Base-by-base conservation (phyloP, 2,113 vertebrate species). In the Ammodytes marinus region DNA sequence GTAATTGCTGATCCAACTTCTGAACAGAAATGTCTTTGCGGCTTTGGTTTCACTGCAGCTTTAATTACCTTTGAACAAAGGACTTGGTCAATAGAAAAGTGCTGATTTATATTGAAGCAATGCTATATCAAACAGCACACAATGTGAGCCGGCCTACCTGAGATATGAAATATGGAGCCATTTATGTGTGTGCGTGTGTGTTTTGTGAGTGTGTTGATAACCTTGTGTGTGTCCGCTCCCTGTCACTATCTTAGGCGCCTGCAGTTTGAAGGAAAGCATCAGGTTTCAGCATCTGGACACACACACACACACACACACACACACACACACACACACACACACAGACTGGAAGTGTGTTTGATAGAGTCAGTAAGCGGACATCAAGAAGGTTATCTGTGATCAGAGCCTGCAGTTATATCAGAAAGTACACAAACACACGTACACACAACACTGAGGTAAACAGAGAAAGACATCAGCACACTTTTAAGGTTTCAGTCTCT, bases 241-340 rank as follows among this genome's bases (percentile, higher is more conserved):
- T 92, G 92, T 92, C 89, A 88, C 90, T 85, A 91, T 89, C 92
- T 60, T 1, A 92, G 89, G 87, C 89, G 82, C 89, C 88, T 89
- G 69, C 73, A 86, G 83, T 86, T 86, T 92, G 88, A 91, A 86
- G 85, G 67, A 86, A 85, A 90, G 90, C 89, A 91, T 92, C 89
- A 90, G 89, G 86, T 93, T 92, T 88, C 92, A 91, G 83, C 88
- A 90, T 90, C 89, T 89, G 85, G 85, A 82, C 77, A 88, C 65
- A 79, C 69, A 86, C 67, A 67, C 66, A 74, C 60, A 64, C 57
- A 46, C 68, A 59, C 52, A 65, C 65, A 65, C 42, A 39, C 50
- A 53, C 43, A 46, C 35, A 70, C 50, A 69, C 52, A 74, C 64
- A 71, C 71, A 63, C 49, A 57, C 15, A 47, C 27, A 49, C 42